phyloP scores from a whole-genome alignment of 1,140 invertebrate genomes.

The Atta cephalotes region DNA sequence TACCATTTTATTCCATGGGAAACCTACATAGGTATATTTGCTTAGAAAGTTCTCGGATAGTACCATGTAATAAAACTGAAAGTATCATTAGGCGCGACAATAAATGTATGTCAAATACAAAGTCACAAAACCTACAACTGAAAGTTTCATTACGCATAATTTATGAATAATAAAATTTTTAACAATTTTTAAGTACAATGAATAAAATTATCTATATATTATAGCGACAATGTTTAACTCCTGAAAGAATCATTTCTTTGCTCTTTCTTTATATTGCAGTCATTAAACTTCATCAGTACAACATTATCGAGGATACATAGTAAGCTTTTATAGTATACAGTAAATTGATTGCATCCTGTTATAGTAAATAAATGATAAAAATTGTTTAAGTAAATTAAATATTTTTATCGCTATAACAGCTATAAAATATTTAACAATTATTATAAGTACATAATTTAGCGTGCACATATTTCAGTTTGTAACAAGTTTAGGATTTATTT shows the following conservation, averaged over 20 bases:
- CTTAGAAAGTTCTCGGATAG: conserved; percentile 61
- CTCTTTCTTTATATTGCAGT: not conserved
- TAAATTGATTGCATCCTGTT: not conserved
- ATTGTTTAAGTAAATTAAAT: not conserved
- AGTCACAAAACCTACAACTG: not conserved
- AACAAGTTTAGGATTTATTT: not conserved
- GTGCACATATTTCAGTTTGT: not conserved
- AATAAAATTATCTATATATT: not conserved
- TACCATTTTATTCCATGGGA: conserved; percentile 59
- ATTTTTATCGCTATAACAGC: not conserved
- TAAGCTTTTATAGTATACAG: not conserved
- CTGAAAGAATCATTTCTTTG: not conserved
- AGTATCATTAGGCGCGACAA: conserved; percentile 67
- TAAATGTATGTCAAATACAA: conserved; percentile 41
- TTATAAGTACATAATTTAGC: not conserved
- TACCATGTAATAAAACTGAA: conserved; percentile 49
- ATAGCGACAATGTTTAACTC: not conserved
- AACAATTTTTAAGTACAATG: not conserved
- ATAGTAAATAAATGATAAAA: conserved; percentile 9
- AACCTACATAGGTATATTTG: conserved; percentile 47
- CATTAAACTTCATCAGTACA: conserved; percentile 8
- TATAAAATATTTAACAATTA: not conserved
- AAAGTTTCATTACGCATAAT: not conserved
- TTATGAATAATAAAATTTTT: conserved; percentile 45
- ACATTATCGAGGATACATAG: not conserved